These are phyloP conservation scores for Zapornia atra DNA, from an alignment of 2,113 vertebrate species.

Conservation along the genomic window DNA sequence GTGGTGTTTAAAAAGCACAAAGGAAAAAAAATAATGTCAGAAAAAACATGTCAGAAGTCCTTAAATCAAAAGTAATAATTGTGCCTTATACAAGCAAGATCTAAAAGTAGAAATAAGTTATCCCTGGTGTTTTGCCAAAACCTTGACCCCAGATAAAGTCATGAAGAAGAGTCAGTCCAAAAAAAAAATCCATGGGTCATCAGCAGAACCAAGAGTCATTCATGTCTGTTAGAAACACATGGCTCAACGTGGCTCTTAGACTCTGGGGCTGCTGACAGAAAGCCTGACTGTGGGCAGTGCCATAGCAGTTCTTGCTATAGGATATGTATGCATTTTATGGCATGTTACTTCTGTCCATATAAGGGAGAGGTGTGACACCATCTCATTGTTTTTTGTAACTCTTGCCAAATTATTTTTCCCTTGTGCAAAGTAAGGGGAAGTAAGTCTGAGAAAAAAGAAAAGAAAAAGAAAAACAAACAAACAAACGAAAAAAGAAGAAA, in stretches of 20 bases:
- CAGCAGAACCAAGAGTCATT: neutral
- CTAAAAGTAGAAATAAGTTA: neutral
- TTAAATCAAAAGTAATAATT: neutral
- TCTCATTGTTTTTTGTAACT: neutral
- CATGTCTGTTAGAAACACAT: neutral
- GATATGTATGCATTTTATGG: fast-evolving
- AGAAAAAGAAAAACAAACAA: neutral
- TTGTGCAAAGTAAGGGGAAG: neutral
- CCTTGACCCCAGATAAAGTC: neutral
- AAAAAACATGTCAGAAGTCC: neutral
- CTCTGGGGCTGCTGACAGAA: neutral
- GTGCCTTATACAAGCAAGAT: neutral
- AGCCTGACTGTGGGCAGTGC: neutral
- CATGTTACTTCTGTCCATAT: fast-evolving
- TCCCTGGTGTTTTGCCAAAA: neutral
- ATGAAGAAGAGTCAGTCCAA: neutral
- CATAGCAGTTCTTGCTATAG: neutral
- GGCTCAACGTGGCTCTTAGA: fast-evolving
- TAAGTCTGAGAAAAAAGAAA: neutral
- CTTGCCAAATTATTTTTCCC: neutral
- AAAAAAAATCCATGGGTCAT: neutral
- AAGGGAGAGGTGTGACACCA: too few relatives aligned
- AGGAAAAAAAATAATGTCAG: fast-evolving
- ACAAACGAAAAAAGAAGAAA: too few relatives aligned
- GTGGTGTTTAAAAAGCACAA: neutral